phyloP scores from a whole-genome alignment of 2,113 vertebrate genomes.

The Hucho hucho region DNA sequence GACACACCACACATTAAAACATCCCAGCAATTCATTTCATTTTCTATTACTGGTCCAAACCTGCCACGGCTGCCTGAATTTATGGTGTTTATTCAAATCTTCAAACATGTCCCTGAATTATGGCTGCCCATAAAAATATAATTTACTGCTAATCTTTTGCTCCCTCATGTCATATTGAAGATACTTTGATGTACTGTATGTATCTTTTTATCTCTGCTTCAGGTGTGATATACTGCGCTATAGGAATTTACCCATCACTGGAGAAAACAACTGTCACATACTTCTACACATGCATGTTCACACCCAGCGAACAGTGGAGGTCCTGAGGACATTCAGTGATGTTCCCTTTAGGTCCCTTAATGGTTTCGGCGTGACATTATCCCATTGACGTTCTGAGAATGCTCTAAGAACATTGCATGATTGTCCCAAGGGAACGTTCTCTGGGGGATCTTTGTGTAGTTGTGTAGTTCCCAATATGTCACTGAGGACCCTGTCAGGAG shows the following conservation, averaged over 20 bases:
- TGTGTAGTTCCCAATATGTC: no score
- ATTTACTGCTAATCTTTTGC: conserved; percentile 50
- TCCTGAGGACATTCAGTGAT: no score
- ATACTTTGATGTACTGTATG: conserved; percentile 10
- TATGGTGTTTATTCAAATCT: conserved; percentile 54
- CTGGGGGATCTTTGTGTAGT: no score
- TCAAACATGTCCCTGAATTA: conserved; percentile 35
- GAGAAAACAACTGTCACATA: background rate
- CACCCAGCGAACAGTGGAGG: no score
- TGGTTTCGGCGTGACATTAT: no score
- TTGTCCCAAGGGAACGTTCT: no score
- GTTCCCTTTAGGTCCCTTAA: no score
- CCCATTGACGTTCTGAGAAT: no score
- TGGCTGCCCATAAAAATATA: conserved; percentile 31
- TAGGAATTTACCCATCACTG: background rate
- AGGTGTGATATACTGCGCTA: conserved; percentile 9
- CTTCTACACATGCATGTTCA: no score
- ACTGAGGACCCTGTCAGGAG: no score
- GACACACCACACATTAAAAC: conserved; percentile 28
- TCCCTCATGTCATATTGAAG: conserved; percentile 23
- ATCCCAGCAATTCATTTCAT: conserved; percentile 35
- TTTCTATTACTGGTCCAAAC: conserved; percentile 41
- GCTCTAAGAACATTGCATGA: no score
- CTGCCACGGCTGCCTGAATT: conserved; percentile 27
- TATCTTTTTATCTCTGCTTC: conserved; percentile 24